Evolutionary conservation across 2,113 vertebrate species (phyloP), one percentile per base, ranked within the genome.

Genomic region (Xenopus borealis): DNA sequence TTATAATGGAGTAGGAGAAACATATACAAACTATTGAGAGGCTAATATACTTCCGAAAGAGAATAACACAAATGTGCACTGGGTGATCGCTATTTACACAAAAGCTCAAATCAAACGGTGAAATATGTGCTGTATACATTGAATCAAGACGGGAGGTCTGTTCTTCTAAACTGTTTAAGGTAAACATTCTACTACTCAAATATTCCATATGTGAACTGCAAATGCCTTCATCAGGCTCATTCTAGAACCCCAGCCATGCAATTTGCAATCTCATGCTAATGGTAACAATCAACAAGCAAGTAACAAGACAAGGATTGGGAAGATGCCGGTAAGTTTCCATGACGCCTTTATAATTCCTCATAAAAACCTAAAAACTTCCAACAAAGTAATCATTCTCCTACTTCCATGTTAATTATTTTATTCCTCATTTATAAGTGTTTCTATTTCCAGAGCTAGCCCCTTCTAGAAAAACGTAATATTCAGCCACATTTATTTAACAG

Each of bases 1-100:
- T 40, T 40, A 40, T 2, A 40, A 40, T 40, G 33, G 33, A 40
- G 33, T 40, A 40, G 1, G 33, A 40, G 33, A 40, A 40, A 40
- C 33, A 40, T 40, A 40, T 40, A 40, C 33, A 16, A 68, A 69
- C 66, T 45, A 75, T 20, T 53, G 58, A 52, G 27, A 68, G 66
- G 53, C 72, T 75, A 75, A 75, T 75, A 65, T 68, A 75, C 50
- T 75, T 75, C 66, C 45, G 45, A n/a, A n/a, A 52, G 58, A 73
- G 30, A 64, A 46, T 73, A 47, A 46, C 65, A 61, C 57, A 68
- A 75, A 68, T 62, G 72, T 55, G 57, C 65, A 58, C 72, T 68
- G 58, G 27, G 65, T 61, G 57, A 75, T 30, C 68, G 61, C 66
- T 75, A 75, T 75, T 69, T 75, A 69, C 44, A 69, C 72, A 62